A percentile compares a stretch with the other conserved stretches of the same genome.
phyloP scores from a whole-genome alignment of 2,888 invertebrate genomes.

The Stenodema calcarata region DNA sequence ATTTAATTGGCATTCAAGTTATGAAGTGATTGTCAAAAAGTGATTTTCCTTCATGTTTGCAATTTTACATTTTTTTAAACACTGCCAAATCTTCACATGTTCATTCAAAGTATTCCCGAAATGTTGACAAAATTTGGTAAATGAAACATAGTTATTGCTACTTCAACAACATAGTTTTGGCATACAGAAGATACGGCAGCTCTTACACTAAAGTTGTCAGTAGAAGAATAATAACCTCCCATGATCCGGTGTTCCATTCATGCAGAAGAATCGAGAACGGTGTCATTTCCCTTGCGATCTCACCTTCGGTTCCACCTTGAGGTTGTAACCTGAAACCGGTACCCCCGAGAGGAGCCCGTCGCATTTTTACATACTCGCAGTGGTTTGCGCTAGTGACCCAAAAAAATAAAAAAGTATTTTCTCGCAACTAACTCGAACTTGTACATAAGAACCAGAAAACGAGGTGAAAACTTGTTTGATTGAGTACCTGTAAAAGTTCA shows the following conservation, averaged over 20 bases:
- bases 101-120: no score
- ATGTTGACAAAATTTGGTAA: no score
- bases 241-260: neutral
- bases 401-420: neutral
- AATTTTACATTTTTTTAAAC: no score
- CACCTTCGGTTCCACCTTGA: neutral
- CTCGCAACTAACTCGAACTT: neutral
- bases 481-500: neutral
- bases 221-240: neutral
- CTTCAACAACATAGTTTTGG: no score
- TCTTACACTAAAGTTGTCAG: no score
- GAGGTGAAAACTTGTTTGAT: neutral
- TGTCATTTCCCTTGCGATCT: neutral
- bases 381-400: conserved; percentile 6
- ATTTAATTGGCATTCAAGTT: no score
- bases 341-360: neutral
- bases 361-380: neutral
- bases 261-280: neutral
- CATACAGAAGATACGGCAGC: no score
- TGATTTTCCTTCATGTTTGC: no score
- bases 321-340: conserved; percentile 11
- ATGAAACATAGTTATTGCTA: no score
- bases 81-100: no score
- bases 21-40: no score
- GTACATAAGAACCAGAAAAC: neutral